Base-by-base conservation (phyloP, 2,888 invertebrate genomes). In the Notodonta ziczac region DNA sequence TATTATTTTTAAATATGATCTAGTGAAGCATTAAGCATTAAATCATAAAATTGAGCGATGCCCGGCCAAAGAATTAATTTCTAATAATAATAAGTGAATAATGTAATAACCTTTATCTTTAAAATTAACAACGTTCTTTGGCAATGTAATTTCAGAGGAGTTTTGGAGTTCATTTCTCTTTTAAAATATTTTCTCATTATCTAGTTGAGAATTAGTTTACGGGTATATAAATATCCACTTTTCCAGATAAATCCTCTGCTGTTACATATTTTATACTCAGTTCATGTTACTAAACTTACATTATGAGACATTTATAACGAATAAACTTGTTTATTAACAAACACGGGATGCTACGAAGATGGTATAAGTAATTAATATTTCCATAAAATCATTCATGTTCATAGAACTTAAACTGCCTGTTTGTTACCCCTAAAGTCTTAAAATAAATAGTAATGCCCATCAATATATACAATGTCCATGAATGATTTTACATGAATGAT, bases 91-190 rank as follows among this genome's bases (percentile, higher is more conserved):
- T 77, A 74, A 74, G 80, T 76, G 70, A 78, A 74, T 81, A 76
- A 80, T 72, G 73, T 70, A 78, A 80, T 74, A 73, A 77, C 16
- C 14, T 51, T 2, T 42, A 10, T 75, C 69, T 77, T 78, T 63
- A 61, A 77, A 80, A 78, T 77, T 82, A 83, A 81, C 77, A 67
- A 82, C 76, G 70, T 80, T 82, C 81, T 82, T 83, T 84, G 84
- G 81, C 81, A 72, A 70, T 81, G 86, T 83, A 84, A 87, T 81
- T 85, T 85, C 83, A 85, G 83, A 81, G 83, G 82, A 82, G 70
- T 72, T 69, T 67, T 62, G 50, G 62, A 74, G 67, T 71, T 71
- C 57, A 57, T 69, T 55, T 67, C 67, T 67, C 65, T 70, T 77
- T 67, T 65, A 67, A 75, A 70, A 70, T 70, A 62, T 66, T 66